Evolutionary conservation across 2,113 vertebrate species (phyloP).

Genomic region (Gavialis gangeticus): DNA sequence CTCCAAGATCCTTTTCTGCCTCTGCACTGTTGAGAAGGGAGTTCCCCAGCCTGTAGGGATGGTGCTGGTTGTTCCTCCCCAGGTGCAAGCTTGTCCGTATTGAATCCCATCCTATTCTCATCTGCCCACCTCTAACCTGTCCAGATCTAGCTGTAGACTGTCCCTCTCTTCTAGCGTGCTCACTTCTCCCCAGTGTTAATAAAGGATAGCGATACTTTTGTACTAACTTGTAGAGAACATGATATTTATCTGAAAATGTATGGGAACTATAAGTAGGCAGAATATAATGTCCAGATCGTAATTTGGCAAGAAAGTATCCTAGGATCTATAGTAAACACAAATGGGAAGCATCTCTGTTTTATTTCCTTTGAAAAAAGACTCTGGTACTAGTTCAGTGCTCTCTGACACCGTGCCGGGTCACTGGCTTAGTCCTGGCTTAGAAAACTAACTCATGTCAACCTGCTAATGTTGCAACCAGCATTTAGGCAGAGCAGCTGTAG

Average conservation of each 20-base stretch:
- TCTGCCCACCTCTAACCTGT: no score
- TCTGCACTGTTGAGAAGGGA: no score
- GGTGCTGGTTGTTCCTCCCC: no score
- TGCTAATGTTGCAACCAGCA: not conserved
- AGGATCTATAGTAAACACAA: not conserved
- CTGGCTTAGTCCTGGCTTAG: not conserved
- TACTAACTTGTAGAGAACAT: not conserved
- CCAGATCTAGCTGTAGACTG: no score
- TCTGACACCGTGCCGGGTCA: not conserved
- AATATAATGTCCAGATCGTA: not conserved
- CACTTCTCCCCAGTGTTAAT: not conserved
- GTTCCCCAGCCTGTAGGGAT: no score
- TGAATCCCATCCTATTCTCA: no score
- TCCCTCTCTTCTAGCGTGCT: no score
- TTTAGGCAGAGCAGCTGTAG: not conserved
- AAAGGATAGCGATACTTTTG: not conserved
- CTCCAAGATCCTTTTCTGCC: no score
- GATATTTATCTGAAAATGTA: not conserved
- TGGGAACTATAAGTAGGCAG: not conserved
- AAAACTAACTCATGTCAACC: not conserved
- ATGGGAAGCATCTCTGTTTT: not conserved
- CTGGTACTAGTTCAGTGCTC: not conserved
- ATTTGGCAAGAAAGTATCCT: not conserved
- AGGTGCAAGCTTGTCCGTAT: no score
- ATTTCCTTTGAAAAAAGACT: not conserved